phyloP scores from a whole-genome alignment of 2,888 invertebrate genomes.

The Drosophila longiperda region DNA sequence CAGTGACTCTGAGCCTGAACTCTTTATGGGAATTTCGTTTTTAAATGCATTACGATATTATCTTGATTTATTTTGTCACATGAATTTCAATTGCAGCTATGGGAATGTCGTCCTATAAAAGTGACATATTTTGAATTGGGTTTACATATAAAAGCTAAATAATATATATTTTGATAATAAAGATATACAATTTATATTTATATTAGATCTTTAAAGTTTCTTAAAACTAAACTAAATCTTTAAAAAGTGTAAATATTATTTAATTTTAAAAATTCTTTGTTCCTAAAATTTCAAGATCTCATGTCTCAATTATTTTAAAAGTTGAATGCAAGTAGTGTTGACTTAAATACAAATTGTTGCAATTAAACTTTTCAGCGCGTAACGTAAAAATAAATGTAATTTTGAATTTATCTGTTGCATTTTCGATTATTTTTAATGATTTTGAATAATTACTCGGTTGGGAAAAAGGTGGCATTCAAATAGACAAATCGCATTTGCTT shows the following conservation, averaged over 20 bases:
- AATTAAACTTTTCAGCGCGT: slow-evolving; percentile 26
- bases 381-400: slow-evolving; percentile 43
- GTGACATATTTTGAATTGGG: background rate
- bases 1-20: slow-evolving; percentile 50
- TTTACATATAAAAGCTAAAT: background rate
- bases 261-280: background rate
- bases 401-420: slow-evolving; percentile 21
- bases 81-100: background rate
- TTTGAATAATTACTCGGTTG: slow-evolving; percentile 33
- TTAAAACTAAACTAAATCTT: background rate
- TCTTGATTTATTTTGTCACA: slow-evolving; percentile 25
- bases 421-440: slow-evolving; percentile 24
- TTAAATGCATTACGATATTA: slow-evolving; percentile 15
- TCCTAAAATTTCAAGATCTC: background rate
- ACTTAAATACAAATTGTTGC: background rate
- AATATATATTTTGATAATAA: background rate
- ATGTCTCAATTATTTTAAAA: background rate
- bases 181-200: too few relatives aligned
- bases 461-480: background rate
- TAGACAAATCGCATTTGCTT: slow-evolving; percentile 3
- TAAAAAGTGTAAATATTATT: background rate
- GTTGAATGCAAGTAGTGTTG: background rate
- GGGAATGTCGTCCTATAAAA: background rate
- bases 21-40: slow-evolving; percentile 39
- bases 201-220: background rate